These are phyloP conservation scores for Ophioninae sp. DNA, from an alignment of 2,888 invertebrate genomes.

Conservation along the genomic window DNA sequence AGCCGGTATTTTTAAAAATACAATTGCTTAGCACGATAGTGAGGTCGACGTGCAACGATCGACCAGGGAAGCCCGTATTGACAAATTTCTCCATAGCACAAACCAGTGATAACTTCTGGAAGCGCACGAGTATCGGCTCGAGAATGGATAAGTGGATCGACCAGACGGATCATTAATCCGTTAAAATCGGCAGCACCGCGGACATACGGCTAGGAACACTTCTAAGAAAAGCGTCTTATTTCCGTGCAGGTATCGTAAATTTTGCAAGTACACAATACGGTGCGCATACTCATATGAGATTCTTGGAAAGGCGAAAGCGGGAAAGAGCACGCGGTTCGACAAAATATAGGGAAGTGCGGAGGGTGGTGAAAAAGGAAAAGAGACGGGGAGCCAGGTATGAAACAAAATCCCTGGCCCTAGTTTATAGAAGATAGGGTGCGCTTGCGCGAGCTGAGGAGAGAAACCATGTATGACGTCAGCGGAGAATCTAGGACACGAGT, in stretches of 20 bases:
- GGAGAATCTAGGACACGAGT: constrained; percentile 79
- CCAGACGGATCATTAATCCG: constrained; percentile 1
- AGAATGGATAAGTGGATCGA: constrained; percentile 21
- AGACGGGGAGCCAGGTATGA: constrained; percentile 17
- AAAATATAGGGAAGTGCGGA: not conserved
- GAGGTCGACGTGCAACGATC: too few relatives aligned
- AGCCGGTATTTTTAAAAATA: too few relatives aligned
- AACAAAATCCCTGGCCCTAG: constrained; percentile 53
- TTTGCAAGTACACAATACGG: not conserved
- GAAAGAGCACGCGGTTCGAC: not conserved
- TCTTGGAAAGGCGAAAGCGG: not conserved
- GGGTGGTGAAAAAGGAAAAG: not conserved
- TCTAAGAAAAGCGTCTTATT: constrained; percentile 24
- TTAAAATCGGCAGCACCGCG: constrained; percentile 22
- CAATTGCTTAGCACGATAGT: too few relatives aligned
- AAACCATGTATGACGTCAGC: constrained; percentile 75
- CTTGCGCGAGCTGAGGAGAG: constrained; percentile 60
- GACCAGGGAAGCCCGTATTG: too few relatives aligned
- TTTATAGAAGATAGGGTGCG: constrained; percentile 59
- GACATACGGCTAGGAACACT: not conserved
- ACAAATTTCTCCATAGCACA: too few relatives aligned
- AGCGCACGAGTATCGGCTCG: not conserved
- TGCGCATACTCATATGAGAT: not conserved
- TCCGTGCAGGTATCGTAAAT: constrained; percentile 19
- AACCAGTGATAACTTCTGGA: not conserved